phyloP scores from a whole-genome alignment of 2,888 invertebrate genomes.

The Lithosia quadra region DNA sequence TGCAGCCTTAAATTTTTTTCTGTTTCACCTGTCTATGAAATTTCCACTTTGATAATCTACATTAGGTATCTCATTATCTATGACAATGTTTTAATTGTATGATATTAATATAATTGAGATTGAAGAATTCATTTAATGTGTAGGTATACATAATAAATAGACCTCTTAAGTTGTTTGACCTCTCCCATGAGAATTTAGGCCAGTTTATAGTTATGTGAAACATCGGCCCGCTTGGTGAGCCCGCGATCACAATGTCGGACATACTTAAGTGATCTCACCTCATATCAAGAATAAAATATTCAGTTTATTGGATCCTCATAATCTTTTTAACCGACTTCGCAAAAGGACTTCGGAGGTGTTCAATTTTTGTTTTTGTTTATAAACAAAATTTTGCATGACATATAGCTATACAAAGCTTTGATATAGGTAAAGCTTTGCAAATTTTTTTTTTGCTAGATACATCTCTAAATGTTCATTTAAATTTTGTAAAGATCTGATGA shows the following conservation, averaged over 20 bases:
- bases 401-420: too few relatives aligned
- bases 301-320: too few relatives aligned
- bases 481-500: too few relatives aligned
- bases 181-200: not conserved
- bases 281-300: too few relatives aligned
- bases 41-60: not conserved
- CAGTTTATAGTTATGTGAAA: not conserved
- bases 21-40: not conserved
- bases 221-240: not conserved
- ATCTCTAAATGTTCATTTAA: too few relatives aligned
- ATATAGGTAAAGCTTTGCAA: too few relatives aligned
- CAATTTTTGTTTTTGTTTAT: too few relatives aligned
- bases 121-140: not conserved
- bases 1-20: constrained; percentile 14
- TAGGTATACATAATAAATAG: not conserved
- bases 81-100: not conserved
- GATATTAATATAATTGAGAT: not conserved
- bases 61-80: too few relatives aligned
- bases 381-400: too few relatives aligned
- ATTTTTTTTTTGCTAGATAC: too few relatives aligned
- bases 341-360: too few relatives aligned
- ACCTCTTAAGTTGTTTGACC: not conserved
- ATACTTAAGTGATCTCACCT: not conserved
- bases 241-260: not conserved
- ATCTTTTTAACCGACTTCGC: too few relatives aligned